phyloP scores from a whole-genome alignment of 1,140 invertebrate species.

The Nasonia longicornis region DNA sequence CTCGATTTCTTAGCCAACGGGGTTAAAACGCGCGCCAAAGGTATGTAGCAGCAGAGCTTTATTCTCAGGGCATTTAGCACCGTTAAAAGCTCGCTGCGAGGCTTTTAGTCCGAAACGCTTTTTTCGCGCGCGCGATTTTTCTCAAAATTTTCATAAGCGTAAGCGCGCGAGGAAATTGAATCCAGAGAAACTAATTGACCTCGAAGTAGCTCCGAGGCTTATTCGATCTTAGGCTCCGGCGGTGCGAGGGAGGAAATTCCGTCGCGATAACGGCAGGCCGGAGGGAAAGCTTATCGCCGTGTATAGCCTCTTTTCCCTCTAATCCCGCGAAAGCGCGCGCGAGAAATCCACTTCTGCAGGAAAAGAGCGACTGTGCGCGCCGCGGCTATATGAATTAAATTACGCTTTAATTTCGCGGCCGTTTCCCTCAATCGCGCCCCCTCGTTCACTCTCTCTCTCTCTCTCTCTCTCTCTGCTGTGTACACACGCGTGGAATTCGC shows the following conservation, averaged over 20 bases:
- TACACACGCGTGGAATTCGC: conserved; percentile 7
- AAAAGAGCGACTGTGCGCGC: conserved; percentile 29
- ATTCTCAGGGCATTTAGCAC: no score
- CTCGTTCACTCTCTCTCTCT: no score
- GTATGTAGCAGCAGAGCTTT: no score
- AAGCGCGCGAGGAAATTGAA: not conserved
- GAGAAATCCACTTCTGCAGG: conserved; percentile 31
- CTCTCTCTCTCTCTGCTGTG: no score
- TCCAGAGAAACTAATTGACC: not conserved
- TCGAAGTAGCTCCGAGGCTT: not conserved
- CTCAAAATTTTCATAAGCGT: no score
- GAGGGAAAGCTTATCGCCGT: not conserved
- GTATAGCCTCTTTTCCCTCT: not conserved
- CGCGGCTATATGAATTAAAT: conserved; percentile 57
- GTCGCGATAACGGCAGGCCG: not conserved
- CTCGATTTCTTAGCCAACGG: no score
- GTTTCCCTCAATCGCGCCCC: conserved; percentile 48
- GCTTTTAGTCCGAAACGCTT: not conserved
- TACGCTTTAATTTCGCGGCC: conserved; percentile 65
- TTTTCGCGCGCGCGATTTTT: no score
- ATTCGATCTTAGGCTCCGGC: not conserved
- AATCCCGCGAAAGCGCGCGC: not conserved
- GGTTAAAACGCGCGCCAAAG: no score
- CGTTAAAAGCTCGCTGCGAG: not conserved
- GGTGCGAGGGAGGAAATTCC: not conserved